These are phyloP conservation scores for Sapajus apella DNA, from an alignment of 2,113 vertebrate species.

Conservation along the genomic window DNA sequence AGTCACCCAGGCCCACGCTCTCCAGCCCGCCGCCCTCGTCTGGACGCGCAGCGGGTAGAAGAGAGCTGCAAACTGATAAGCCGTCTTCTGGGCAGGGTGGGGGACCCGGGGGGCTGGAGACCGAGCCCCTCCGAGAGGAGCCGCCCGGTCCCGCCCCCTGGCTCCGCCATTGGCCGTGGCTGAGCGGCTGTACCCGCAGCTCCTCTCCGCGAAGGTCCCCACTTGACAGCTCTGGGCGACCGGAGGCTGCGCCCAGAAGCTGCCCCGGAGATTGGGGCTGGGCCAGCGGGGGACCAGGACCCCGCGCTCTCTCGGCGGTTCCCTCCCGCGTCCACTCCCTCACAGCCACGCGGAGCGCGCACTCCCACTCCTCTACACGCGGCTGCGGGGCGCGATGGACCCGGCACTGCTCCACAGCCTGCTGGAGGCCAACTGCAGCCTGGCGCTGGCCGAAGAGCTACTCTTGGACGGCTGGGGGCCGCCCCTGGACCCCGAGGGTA, in stretches of 20 bases:
- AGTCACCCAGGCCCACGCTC: background rate
- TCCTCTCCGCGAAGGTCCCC: background rate
- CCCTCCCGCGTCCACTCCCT: background rate
- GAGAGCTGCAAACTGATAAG: rapidly evolving
- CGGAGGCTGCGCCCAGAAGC: background rate
- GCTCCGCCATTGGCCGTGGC: constrained; percentile 66
- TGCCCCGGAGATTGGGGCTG: background rate
- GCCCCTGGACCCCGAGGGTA: constrained; percentile 90
- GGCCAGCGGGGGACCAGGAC: background rate
- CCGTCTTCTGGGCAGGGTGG: rapidly evolving
- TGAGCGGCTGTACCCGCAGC: background rate
- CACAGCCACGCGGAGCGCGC: background rate
- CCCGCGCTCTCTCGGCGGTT: background rate
- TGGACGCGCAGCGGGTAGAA: background rate
- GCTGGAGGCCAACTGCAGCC: constrained; percentile 94
- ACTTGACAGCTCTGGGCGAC: background rate
- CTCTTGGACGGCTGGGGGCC: constrained; percentile 88
- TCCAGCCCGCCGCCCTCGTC: background rate
- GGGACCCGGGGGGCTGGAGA: background rate
- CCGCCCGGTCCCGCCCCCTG: constrained; percentile 57
- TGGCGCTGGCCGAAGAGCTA: constrained; percentile 90
- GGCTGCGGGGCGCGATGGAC: constrained; percentile 83
- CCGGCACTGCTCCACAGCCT: constrained; percentile 89
- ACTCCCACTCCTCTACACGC: background rate
- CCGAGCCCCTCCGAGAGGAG: background rate